Evolutionary conservation across 2,888 invertebrate genomes (phyloP).

Genomic region (Caenorhabditis sp.): DNA sequence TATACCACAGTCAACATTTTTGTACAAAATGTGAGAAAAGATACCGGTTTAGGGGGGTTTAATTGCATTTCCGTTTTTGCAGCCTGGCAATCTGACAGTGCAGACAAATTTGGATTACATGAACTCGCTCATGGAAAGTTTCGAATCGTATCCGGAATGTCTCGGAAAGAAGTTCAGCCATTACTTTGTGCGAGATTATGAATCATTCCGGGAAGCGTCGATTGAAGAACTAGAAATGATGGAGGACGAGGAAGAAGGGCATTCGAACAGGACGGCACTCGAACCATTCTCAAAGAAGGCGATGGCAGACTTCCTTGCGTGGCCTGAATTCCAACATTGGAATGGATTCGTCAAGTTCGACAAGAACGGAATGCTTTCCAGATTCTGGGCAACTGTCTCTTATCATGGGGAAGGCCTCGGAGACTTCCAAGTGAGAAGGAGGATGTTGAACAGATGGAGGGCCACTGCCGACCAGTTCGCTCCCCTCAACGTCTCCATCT

Average conservation of each 20-base stretch:
- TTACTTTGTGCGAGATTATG: constrained; percentile 69
- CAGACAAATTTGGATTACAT: constrained; percentile 57
- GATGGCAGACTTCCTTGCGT: constrained; percentile 72
- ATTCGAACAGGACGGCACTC: constrained; percentile 19
- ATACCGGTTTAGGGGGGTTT: not conserved
- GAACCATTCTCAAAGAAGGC: constrained; percentile 58
- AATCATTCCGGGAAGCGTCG: constrained; percentile 45
- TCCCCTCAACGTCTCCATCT: constrained; percentile 71
- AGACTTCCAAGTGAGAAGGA: constrained; percentile 60
- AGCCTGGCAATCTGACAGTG: constrained; percentile 70
- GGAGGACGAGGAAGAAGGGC: constrained; percentile 45
- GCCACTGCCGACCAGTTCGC: constrained; percentile 69
- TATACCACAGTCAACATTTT: constrained; percentile 74
- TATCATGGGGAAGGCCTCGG: constrained; percentile 71
- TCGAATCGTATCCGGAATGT: constrained; percentile 71
- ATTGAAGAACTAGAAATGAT: constrained; percentile 53
- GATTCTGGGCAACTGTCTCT: constrained; percentile 74
- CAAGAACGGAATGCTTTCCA: constrained; percentile 60
- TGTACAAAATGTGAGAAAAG: constrained; percentile 67
- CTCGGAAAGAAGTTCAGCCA: constrained; percentile 73
- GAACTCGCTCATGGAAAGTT: constrained; percentile 65
- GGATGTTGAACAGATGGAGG: constrained; percentile 68
- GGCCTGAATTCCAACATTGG: constrained; percentile 77
- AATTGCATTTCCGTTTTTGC: not conserved
- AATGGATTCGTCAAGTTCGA: constrained; percentile 73